Evolutionary conservation across 23 tunicate species (phyloP).

Genomic region (Botrylloides violaceus): DNA sequence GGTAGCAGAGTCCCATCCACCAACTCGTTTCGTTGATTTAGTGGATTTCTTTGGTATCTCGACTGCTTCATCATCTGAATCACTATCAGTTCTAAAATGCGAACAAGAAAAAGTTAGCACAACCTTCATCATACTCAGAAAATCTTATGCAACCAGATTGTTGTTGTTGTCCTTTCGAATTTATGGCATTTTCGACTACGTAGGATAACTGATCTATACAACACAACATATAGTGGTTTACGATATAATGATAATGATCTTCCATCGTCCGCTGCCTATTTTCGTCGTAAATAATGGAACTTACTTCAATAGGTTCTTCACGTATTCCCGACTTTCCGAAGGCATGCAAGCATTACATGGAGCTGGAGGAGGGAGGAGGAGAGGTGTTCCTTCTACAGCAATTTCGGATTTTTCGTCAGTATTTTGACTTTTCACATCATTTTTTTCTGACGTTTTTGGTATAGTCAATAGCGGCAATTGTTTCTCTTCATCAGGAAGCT

Average conservation of each 20-base stretch:
- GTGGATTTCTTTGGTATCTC: background rate
- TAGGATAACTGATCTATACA: too few species aligned
- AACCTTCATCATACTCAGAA: too few species aligned
- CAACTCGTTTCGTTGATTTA: background rate
- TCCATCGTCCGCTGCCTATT: too few species aligned
- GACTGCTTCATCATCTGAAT: background rate
- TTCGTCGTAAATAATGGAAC: background rate
- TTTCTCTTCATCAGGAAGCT: background rate
- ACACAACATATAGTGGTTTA: too few species aligned
- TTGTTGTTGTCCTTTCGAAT: too few species aligned
- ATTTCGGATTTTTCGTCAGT: background rate
- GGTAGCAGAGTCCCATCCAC: conserved; percentile 3
- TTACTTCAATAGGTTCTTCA: background rate
- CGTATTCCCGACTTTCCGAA: background rate
- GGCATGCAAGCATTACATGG: conserved; percentile 4
- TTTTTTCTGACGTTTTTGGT: background rate
- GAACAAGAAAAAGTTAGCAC: too few species aligned
- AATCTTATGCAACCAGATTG: too few species aligned
- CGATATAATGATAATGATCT: too few species aligned
- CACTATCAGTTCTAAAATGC: background rate
- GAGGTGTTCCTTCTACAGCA: background rate
- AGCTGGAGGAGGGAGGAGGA: background rate
- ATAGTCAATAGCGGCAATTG: too few species aligned
- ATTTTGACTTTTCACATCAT: background rate
- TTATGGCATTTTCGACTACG: too few species aligned